Base-by-base conservation (phyloP, 2,888 invertebrate species). In the Cosmopolites sordidus region DNA sequence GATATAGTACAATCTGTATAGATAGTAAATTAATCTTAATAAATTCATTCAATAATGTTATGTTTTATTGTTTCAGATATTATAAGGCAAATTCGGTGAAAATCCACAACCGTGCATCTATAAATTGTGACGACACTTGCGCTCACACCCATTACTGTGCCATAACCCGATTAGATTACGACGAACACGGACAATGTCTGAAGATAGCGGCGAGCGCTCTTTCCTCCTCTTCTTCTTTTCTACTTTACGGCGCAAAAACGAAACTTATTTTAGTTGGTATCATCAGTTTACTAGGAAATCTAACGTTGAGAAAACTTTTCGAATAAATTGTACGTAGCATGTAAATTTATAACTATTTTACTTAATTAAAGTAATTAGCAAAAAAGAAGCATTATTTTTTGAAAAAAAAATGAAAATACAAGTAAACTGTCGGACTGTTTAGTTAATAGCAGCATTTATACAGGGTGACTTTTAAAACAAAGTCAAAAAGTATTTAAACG, bases 81-180 rank as follows among this genome's bases (percentile, higher is more conserved):
- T 81, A 86, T 65, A 79, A 81, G 16, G 89, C 87, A 44, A 90
- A 91, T 75, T 83, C 83, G 12, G 89, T 87, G 14, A 80, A 83
- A 30, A 82, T 82, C 65, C 79, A 82, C 64, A 79, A 78, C 49
- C 69, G 74, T 62, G 66, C 75, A 12, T 66, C 73, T 1, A 66
- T 73, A 3, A 77, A 76, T 11, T 90, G 90, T 66, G 87, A 85
- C 71, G 83, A 84, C 9, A 81, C 84, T 9, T 93, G 93, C 70
- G 85, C 86, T 40, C 82, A 87, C 64, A 84, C 86, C 61, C 93
- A 94, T 71, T 90, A 87, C 74, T 94, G 93, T 75, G 89, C 92
- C 18, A 89, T 93, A 64, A 92, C 90, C 6, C 81, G 90, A 43
- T 78, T 93, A 44, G 91, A 91, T 71, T 86, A 84, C 68, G 78